phyloP scores from a whole-genome alignment of 2,113 vertebrate species.

The Promerops cafer region DNA sequence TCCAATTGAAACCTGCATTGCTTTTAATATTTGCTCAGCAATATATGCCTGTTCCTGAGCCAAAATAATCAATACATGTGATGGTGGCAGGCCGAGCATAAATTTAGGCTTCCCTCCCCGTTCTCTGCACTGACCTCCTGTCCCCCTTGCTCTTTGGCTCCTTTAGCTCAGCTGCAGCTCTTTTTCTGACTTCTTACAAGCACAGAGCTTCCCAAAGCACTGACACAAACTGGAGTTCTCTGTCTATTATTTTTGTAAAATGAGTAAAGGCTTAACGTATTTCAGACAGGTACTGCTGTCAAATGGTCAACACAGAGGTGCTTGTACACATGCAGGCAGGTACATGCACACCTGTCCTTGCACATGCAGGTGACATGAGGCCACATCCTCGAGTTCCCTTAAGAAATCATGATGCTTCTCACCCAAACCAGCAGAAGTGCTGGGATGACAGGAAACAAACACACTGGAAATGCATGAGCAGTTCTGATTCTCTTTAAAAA shows the following conservation, averaged over 20 bases:
- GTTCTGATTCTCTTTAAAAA: background rate
- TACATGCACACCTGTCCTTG: background rate
- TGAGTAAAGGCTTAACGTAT: background rate
- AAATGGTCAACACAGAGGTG: background rate
- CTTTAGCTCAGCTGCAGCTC: background rate
- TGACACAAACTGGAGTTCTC: background rate
- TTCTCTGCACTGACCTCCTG: background rate
- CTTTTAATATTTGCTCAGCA: background rate
- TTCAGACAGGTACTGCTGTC: background rate
- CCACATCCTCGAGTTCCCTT: background rate
- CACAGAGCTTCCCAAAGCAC: background rate
- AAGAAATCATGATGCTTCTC: background rate
- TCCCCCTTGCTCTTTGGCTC: background rate
- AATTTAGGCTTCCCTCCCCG: background rate
- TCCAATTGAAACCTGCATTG: background rate
- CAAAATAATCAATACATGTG: background rate
- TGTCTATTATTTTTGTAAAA: background rate
- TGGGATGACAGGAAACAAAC: background rate
- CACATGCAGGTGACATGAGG: accelerated
- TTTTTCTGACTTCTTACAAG: background rate
- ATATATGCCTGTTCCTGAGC: background rate
- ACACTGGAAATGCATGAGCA: background rate
- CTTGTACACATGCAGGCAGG: accelerated
- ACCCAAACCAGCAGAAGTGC: background rate
- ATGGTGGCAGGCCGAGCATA: accelerated